Conservation (phyloP, 1,140 invertebrate genomes). For the Stegodyphus dumicola region DNA sequence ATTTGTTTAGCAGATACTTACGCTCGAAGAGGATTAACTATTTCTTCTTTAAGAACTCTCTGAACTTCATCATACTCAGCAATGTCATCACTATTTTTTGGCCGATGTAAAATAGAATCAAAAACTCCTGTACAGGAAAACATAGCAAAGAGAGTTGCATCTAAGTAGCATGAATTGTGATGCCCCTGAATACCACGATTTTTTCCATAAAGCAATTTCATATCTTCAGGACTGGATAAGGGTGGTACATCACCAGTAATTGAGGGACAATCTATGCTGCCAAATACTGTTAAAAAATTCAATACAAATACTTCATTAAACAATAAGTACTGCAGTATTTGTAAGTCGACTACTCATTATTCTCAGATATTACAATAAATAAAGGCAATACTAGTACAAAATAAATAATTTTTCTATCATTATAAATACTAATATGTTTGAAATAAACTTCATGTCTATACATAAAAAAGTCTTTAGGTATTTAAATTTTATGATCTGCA, state of each 20-base stretch:
- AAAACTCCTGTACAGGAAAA: slow-evolving; percentile 96
- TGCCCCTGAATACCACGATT: slow-evolving; percentile 91
- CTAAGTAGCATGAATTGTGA: slow-evolving; percentile 97
- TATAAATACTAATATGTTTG: too few relatives aligned
- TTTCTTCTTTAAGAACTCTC: slow-evolving; percentile 88
- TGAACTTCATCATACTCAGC: slow-evolving; percentile 88
- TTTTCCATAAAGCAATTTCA: slow-evolving; percentile 67
- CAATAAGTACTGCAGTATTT: too few relatives aligned
- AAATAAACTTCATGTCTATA: too few relatives aligned
- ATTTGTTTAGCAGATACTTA: slow-evolving; percentile 64
- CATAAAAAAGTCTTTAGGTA: too few relatives aligned
- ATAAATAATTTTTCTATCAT: too few relatives aligned
- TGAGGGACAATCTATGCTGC: slow-evolving; percentile 79
- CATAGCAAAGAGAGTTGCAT: slow-evolving; percentile 96
- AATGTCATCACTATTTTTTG: slow-evolving; percentile 79
- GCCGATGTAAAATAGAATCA: slow-evolving; percentile 86
- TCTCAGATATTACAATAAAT: too few relatives aligned
- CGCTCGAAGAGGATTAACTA: slow-evolving; percentile 90
- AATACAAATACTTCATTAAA: too few relatives aligned
- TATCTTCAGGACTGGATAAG: slow-evolving; percentile 69
- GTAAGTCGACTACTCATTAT: too few relatives aligned
- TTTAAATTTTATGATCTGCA: too few relatives aligned
- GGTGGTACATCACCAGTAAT: slow-evolving; percentile 83
- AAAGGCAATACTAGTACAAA: too few relatives aligned
- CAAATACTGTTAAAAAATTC: slow-evolving; percentile 68